These are phyloP conservation scores for Hypomecis atomaria DNA, from an alignment of 2,888 invertebrate species.

Conservation along the genomic window DNA sequence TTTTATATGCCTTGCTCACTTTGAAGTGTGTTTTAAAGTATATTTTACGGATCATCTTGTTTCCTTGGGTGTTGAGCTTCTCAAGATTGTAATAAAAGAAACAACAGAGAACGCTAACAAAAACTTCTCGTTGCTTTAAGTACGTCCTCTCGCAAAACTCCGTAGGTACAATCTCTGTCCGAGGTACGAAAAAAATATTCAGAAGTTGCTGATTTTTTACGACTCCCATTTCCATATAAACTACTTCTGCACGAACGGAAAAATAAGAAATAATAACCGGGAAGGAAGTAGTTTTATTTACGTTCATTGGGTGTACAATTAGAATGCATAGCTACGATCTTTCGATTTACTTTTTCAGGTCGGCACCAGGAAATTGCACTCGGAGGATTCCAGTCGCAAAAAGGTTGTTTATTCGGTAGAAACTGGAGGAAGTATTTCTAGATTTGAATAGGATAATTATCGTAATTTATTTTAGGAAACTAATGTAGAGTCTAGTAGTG, in stretches of 20 bases:
- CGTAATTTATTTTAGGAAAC: too few species aligned
- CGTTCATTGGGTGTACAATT: conserved; percentile 55
- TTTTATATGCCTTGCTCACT: too few species aligned
- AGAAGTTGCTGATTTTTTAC: conserved; percentile 29
- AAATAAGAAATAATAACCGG: conserved; percentile 38
- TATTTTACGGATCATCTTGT: neutral
- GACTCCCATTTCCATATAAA: conserved; percentile 35
- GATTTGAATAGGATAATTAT: neutral
- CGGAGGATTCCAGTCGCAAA: conserved; percentile 20
- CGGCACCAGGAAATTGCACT: conserved; percentile 51
- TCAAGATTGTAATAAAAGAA: conserved; percentile 1
- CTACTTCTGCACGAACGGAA: conserved; percentile 22
- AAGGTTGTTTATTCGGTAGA: conserved; percentile 44
- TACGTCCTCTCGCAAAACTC: conserved; percentile 16
- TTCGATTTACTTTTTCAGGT: conserved; percentile 52
- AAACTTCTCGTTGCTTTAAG: conserved; percentile 4
- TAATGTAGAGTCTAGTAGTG: too few species aligned
- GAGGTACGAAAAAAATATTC: conserved; percentile 19
- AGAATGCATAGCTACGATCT: conserved; percentile 57
- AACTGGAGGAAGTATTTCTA: conserved; percentile 30
- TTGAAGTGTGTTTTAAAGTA: neutral
- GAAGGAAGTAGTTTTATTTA: conserved; percentile 41
- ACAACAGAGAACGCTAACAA: conserved; percentile 4
- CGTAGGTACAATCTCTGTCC: conserved; percentile 16
- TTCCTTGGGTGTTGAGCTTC: neutral